A percentile compares a stretch with the other conserved stretches of the same genome.
Evolutionary conservation across 2,113 vertebrate genomes (phyloP).

Genomic region (Athene cunicularia): DNA sequence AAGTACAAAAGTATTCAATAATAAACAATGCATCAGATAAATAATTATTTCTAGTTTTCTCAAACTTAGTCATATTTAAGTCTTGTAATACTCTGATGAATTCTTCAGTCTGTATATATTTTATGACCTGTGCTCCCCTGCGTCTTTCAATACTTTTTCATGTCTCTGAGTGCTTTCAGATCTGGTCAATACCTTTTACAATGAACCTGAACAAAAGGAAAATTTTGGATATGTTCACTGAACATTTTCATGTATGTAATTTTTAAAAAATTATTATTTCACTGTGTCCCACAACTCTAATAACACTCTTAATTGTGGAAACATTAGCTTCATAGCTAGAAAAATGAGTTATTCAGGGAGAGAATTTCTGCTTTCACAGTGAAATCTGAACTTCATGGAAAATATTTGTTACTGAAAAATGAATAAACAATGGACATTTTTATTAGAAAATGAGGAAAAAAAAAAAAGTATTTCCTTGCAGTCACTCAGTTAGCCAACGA

Average conservation of each 20-base stretch:
- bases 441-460: not conserved
- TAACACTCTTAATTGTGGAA: not conserved
- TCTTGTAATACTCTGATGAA: not conserved
- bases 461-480: not conserved
- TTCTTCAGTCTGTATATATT: not conserved
- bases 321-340: not conserved
- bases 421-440: not conserved
- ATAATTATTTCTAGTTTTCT: not conserved
- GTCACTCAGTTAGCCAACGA: not conserved
- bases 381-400: not conserved
- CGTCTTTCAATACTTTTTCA: not conserved
- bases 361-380: not conserved
- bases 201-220: not conserved
- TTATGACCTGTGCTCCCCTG: not conserved
- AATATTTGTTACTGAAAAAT: not conserved
- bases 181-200: not conserved
- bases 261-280: not conserved
- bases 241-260: not conserved
- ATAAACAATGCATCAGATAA: not conserved
- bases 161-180: not conserved
- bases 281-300: not conserved
- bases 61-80: not conserved
- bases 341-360: not conserved
- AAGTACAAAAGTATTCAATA: not conserved
- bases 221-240: not conserved